A percentile compares a stretch with the other conserved stretches of the same genome.
Evolutionary conservation across 1,140 invertebrate genomes (phyloP).

Genomic region (Lepidurus apus): DNA sequence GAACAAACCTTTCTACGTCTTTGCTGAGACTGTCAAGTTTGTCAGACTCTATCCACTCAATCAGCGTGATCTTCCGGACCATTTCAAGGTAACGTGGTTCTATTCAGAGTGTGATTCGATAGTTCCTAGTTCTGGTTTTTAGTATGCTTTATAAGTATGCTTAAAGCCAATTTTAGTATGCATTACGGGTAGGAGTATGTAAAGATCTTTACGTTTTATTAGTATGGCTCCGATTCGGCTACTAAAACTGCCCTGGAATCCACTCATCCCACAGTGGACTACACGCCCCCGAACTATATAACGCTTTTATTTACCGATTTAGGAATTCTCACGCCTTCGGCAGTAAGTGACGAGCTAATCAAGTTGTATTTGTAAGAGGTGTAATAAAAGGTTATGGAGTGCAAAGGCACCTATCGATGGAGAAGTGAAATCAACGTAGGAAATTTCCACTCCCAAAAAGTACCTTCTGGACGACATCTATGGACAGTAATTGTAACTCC

Average conservation of each 20-base stretch:
- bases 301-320: slow-evolving; percentile 91
- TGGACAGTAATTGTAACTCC: too few species aligned
- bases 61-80: slow-evolving; percentile 81
- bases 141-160: too few species aligned
- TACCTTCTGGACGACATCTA: too few species aligned
- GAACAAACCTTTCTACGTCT: slow-evolving; percentile 92
- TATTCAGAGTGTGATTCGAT: slow-evolving; percentile 27
- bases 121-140: slow-evolving; percentile 58
- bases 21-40: slow-evolving; percentile 97
- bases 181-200: too few species aligned
- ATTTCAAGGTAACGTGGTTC: slow-evolving; percentile 65
- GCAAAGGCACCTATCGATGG: not conserved
- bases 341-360: slow-evolving; percentile 94
- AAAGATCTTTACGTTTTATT: not conserved
- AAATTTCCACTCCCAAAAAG: too few species aligned
- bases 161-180: too few species aligned
- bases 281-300: slow-evolving; percentile 89
- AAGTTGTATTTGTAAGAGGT: slow-evolving; percentile 77
- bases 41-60: slow-evolving; percentile 86
- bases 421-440: not conserved
- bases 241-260: slow-evolving; percentile 48
- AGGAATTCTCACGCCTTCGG: slow-evolving; percentile 89
- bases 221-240: slow-evolving; percentile 51
- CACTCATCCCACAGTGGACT: slow-evolving; percentile 82
- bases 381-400: slow-evolving; percentile 11